Evolutionary conservation across 1,140 invertebrate genomes (phyloP), one percentile per base, ranked within the genome.

Genomic region (Tetraneura akinire): DNA sequence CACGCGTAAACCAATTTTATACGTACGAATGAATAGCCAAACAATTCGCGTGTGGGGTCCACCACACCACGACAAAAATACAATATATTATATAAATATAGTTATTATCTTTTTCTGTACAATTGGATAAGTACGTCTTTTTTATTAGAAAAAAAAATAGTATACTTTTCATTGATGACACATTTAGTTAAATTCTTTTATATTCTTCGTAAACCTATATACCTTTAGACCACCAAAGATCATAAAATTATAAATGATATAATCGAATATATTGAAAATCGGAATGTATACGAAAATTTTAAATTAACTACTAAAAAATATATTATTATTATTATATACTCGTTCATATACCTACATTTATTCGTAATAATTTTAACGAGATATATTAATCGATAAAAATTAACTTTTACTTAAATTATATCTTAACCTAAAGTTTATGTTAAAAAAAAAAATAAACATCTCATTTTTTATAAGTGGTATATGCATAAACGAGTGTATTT

Each of bases 31-130:
- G 16, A 60, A 13, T 60, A 60, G 26, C 23, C 23, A 60, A 60
- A 26, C 57, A 60, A 60, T 26, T 16, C 23, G 57, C 16, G 57
- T 60, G 57, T 60, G 57, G 57, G 57, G 26, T 60, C 57, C 26
- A 8, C 57, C 21, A 13, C 21, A 13, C 32, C 8, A 8, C 26
- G 57, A 60, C 55, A 16, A n/a, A n/a, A n/a, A n/a, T 26, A 13
- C 23, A 14, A 26, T 5, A 26, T 29, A 60, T 29, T 37, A 26
- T 21, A 26, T 29, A 21, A 21, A 8, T 26, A 60, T 60, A 16
- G 26, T 29, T 16, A 29, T 60, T 60, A 26, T 29, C 23, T 29
- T 26, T 37, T 37, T 37, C 3, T 4, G 14, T 60, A 26, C 5
- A 6, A 60, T 60, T 60, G 16, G 26, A 29, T 60, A 13, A 21